These are phyloP conservation scores for Botia kubotai DNA, from an alignment of 2,797 vertebrate species.

Conservation along the genomic window DNA sequence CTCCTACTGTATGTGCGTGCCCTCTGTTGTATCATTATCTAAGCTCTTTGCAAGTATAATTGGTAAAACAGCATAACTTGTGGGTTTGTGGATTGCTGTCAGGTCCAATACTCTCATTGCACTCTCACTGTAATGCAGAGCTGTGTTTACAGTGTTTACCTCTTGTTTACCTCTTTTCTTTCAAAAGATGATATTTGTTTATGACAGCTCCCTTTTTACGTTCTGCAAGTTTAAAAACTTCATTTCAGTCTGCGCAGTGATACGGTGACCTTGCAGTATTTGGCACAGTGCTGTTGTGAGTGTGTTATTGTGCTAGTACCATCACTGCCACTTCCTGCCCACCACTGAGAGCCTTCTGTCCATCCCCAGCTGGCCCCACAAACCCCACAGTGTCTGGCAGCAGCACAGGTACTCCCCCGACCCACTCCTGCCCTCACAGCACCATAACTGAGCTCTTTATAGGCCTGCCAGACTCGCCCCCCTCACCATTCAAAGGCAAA, in stretches of 20 bases:
- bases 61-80: background rate
- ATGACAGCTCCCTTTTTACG: background rate
- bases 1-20: too few species aligned
- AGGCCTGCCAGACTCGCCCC: conserved; percentile 56
- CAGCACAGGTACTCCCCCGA: conserved; percentile 62
- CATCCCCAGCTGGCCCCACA: conserved; percentile 66
- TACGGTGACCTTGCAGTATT: conserved; percentile 59
- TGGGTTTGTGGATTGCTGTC: background rate
- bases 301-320: conserved; percentile 57
- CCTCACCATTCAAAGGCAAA: conserved; percentile 60
- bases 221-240: background rate
- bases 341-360: conserved; percentile 68
- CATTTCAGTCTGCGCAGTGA: conserved; percentile 25
- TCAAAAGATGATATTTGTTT: background rate
- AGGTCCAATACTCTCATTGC: background rate
- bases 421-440: conserved; percentile 54
- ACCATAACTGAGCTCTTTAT: conserved; percentile 63
- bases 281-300: conserved; percentile 46
- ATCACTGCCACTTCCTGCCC: conserved; percentile 63
- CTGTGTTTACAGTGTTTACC: too few species aligned
- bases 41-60: background rate
- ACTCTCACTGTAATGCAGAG: background rate
- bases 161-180: background rate
- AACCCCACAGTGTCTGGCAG: conserved; percentile 64
- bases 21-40: background rate